These are phyloP conservation scores for Pseudorhiza aurosa DNA, from an alignment of 30 jellyfish, hydroid and myxozoan species.

Conservation along the genomic window DNA sequence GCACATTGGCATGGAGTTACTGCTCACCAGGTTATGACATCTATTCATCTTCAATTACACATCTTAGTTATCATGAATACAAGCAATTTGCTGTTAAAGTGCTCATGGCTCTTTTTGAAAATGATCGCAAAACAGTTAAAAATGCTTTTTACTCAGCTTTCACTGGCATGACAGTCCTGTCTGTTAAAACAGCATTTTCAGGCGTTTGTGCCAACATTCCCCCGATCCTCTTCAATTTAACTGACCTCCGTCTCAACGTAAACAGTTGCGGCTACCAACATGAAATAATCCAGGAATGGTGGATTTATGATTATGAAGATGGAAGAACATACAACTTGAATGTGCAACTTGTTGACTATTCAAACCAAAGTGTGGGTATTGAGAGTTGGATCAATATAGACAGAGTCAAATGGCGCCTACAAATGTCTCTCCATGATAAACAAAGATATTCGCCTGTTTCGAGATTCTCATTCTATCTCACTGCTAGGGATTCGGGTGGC, in stretches of 20 bases:
- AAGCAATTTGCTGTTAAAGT: conserved; percentile 42
- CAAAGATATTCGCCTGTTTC: conserved; percentile 22
- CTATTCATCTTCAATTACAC: not conserved
- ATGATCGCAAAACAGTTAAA: conserved; percentile 75
- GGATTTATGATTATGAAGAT: conserved; percentile 87
- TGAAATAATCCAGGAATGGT: conserved; percentile 32
- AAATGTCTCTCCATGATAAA: conserved; percentile 52
- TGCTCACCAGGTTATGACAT: conserved; percentile 52
- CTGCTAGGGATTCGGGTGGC: conserved; percentile 76
- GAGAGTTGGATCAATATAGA: conserved; percentile 73
- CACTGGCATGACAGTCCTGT: conserved; percentile 42
- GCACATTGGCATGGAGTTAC: conserved; percentile 76
- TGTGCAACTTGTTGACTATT: conserved; percentile 16
- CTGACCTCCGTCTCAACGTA: conserved; percentile 28
- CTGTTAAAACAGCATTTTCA: conserved; percentile 71
- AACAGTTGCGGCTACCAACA: conserved; percentile 62
- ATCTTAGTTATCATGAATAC: conserved; percentile 36
- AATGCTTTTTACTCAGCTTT: conserved; percentile 69
- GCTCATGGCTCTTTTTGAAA: conserved; percentile 41
- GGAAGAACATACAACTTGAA: conserved; percentile 73
- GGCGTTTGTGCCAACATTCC: conserved; percentile 82
- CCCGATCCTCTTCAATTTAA: conserved; percentile 52
- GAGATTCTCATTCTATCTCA: conserved; percentile 38
- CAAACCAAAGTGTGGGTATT: conserved; percentile 24
- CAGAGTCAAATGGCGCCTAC: not conserved